Evolutionary conservation across 2,113 vertebrate species (phyloP).

Genomic region (Circaetus cinerascens): DNA sequence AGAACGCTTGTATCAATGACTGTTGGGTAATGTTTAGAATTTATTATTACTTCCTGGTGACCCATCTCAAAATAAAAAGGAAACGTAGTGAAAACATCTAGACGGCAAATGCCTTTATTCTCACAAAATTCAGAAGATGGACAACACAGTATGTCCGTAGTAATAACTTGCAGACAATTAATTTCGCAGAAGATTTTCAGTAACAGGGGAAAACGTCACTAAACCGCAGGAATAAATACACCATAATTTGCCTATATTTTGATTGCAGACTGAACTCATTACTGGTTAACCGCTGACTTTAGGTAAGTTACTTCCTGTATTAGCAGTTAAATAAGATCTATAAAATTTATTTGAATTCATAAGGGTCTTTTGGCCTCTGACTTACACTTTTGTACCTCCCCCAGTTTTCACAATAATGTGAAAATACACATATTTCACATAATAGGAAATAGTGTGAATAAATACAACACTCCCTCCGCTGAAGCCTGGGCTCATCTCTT

Average conservation of each 20-base stretch:
- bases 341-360: background rate
- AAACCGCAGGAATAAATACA: background rate
- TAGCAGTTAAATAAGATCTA: background rate
- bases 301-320: background rate
- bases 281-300: background rate
- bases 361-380: background rate
- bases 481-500: background rate
- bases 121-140: background rate
- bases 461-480: background rate
- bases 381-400: background rate
- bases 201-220: background rate
- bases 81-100: background rate
- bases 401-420: background rate
- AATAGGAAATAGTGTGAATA: background rate
- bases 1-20: background rate
- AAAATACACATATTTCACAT: background rate
- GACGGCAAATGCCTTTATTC: background rate
- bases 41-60: background rate
- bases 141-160: rapidly evolving
- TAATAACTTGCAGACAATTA: background rate
- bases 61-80: background rate
- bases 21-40: background rate
- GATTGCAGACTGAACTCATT: background rate
- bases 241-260: background rate
- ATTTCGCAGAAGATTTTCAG: background rate